These are phyloP conservation scores for Melinaea marsaeus DNA, from an alignment of 2,888 invertebrate species.

Conservation along the genomic window DNA sequence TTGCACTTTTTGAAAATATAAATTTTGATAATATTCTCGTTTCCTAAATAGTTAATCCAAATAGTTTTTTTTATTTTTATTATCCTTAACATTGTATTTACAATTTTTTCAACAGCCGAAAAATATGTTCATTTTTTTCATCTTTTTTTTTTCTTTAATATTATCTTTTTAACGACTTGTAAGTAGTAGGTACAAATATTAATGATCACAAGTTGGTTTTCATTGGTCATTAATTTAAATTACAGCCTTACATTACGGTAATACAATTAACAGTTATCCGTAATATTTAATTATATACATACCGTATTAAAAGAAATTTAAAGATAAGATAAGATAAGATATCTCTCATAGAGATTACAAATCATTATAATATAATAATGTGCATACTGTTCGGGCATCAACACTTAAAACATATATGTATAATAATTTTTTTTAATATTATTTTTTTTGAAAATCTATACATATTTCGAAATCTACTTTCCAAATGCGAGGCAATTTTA, in stretches of 20 bases:
- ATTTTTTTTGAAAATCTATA: conserved; percentile 67
- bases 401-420: conserved; percentile 64
- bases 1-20: conserved; percentile 78
- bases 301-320: conserved; percentile 7
- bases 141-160: conserved; percentile 47
- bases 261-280: conserved; percentile 71
- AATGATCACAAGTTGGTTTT: conserved; percentile 80
- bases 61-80: conserved; percentile 65
- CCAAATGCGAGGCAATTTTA: conserved; percentile 78
- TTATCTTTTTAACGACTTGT: conserved; percentile 78
- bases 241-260: conserved; percentile 64
- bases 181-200: conserved; percentile 80
- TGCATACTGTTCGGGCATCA: conserved; percentile 59
- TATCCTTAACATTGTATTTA: conserved; percentile 78
- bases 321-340: no score
- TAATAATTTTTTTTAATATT: conserved; percentile 54
- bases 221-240: conserved; percentile 79
- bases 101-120: conserved; percentile 78
- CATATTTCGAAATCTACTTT: conserved; percentile 74
- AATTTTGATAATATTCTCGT: conserved; percentile 78
- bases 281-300: conserved; percentile 59
- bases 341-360: no score
- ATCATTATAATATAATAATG: conserved; percentile 18
- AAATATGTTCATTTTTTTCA: conserved; percentile 75
- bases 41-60: conserved; percentile 78